These are phyloP conservation scores for Phortica variegata DNA, from an alignment of 1,140 invertebrate genomes.

Conservation along the genomic window DNA sequence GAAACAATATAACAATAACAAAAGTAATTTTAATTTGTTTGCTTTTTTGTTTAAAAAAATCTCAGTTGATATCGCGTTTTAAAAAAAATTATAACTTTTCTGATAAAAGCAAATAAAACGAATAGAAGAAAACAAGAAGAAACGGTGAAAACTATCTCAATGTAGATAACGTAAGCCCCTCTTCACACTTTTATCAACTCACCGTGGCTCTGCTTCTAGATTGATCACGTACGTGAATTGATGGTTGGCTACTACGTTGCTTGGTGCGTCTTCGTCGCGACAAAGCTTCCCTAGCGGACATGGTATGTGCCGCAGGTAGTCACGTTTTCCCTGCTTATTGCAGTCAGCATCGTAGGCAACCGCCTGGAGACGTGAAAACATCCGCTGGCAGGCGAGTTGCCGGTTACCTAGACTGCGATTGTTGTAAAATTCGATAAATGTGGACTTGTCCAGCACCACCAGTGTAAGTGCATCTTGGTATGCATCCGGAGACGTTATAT, in stretches of 20 bases:
- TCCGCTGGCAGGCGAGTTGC: conserved; percentile 71
- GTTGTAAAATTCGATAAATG: conserved; percentile 87
- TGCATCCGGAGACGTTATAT: conserved; percentile 74
- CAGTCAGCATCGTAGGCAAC: conserved; percentile 85
- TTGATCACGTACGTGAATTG: conserved; percentile 94
- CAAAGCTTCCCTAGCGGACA: conserved; percentile 78
- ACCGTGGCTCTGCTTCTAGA: conserved; percentile 86
- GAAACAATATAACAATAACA: too few relatives aligned
- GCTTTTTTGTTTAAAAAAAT: too few relatives aligned
- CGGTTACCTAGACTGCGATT: conserved; percentile 59
- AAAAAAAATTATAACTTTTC: too few relatives aligned
- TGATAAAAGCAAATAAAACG: conserved; percentile 18
- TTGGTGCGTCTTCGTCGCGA: conserved; percentile 80
- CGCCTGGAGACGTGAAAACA: conserved; percentile 82
- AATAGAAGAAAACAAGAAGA: background rate
- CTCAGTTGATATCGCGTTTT: too few relatives aligned
- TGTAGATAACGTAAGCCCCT: too few relatives aligned
- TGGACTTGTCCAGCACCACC: conserved; percentile 81
- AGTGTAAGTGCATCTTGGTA: conserved; percentile 74
- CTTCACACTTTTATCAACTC: too few relatives aligned
- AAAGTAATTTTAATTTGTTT: too few relatives aligned
- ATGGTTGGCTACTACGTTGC: conserved; percentile 80
- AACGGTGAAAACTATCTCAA: too few relatives aligned
- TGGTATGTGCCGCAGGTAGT: conserved; percentile 86
- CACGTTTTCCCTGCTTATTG: conserved; percentile 71